Conservation (phyloP, 64 coral and sea anemone species). For the Acropora yongei region DNA sequence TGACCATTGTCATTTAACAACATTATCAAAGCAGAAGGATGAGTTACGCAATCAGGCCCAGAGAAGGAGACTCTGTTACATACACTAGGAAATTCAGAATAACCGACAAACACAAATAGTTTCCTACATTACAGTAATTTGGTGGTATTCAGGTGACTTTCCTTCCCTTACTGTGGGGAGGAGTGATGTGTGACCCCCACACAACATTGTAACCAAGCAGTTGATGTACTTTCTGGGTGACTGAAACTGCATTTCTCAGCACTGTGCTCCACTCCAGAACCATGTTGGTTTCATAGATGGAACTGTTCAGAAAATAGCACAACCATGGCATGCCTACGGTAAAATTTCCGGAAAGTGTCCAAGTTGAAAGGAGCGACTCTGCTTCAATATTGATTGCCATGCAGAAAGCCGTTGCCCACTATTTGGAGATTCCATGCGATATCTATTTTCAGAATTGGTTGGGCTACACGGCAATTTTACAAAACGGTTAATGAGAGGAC, state of each 20-base stretch:
- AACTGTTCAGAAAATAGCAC: too few species aligned
- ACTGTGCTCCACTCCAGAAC: too few species aligned
- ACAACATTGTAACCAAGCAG: too few species aligned
- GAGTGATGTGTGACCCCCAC: too few species aligned
- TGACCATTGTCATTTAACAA: neutral
- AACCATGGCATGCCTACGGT: conserved; percentile 17
- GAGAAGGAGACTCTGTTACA: neutral
- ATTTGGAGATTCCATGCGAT: conserved; percentile 40
- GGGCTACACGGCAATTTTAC: conserved; percentile 26
- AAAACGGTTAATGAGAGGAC: too few species aligned
- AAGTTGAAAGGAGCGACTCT: conserved; percentile 50
- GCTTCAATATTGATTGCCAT: conserved; percentile 45
- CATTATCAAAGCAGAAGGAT: neutral
- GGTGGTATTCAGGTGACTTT: too few species aligned
- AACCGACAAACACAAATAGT: too few species aligned
- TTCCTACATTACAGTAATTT: too few species aligned
- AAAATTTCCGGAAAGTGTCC: conserved; percentile 39
- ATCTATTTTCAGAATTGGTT: conserved; percentile 47
- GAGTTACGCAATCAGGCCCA: neutral
- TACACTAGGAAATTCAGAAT: neutral
- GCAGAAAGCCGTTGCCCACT: conserved; percentile 46
- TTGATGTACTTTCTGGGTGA: too few species aligned
- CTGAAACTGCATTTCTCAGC: too few species aligned
- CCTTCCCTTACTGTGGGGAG: too few species aligned
- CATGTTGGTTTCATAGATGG: too few species aligned